A percentile compares a stretch with the other conserved stretches of the same genome.
Conservation (phyloP, 2,113 vertebrate genomes). For the Chamaetylas fuelleborni region DNA sequence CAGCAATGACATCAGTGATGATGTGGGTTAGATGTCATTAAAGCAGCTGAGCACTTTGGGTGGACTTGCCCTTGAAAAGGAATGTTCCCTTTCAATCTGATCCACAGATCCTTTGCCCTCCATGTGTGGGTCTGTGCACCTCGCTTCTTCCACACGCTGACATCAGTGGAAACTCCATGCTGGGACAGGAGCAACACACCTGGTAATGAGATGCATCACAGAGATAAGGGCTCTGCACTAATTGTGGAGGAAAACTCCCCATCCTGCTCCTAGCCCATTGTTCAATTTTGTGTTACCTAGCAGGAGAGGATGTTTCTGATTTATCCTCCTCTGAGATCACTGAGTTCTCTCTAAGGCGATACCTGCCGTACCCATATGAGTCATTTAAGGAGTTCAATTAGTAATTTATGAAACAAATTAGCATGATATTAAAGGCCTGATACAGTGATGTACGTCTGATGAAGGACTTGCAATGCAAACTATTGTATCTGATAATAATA, state of each 20-base stretch:
- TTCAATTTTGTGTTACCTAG: slow-evolving; percentile 6
- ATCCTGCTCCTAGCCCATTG: background rate
- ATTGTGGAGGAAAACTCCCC: background rate
- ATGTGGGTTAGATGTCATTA: background rate
- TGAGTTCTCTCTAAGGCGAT: background rate
- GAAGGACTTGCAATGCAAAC: background rate
- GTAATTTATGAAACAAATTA: slow-evolving; percentile 54
- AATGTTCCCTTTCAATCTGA: background rate
- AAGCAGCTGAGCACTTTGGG: background rate
- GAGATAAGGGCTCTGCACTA: background rate
- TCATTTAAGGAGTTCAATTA: slow-evolving; percentile 47
- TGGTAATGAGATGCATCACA: background rate
- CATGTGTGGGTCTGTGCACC: background rate
- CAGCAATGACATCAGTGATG: background rate
- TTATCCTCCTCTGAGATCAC: background rate
- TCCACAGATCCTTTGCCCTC: background rate
- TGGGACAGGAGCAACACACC: background rate
- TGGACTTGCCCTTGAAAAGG: background rate
- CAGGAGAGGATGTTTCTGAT: background rate
- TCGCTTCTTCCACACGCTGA: background rate
- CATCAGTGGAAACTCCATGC: background rate
- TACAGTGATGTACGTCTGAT: background rate
- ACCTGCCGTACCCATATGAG: background rate
- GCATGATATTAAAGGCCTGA: slow-evolving; percentile 17
- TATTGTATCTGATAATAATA: background rate